Base-by-base conservation (phyloP, 2,888 invertebrate genomes). In the Eupeodes luniger region DNA sequence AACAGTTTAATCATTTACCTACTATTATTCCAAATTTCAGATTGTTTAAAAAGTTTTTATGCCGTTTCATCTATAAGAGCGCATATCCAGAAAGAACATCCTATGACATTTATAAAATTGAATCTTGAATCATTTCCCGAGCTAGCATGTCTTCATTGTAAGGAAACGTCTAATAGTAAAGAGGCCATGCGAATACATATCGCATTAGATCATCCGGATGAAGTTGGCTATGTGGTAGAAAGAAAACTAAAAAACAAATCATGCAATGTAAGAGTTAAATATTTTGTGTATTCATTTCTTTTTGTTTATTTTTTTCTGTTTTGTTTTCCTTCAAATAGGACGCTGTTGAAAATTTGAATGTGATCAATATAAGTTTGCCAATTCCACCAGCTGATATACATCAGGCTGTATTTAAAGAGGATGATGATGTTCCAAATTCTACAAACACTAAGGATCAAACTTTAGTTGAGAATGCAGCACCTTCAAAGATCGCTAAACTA, bases 151-250 rank as follows among this genome's bases (percentile, higher is more conserved):
- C n/a, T 85, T 4, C 72, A 85, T 53, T 88, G 88, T 3, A 59
- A 78, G 12, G 11, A 47, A 10, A 64, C 78, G 27, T 85, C 69
- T 0, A 81, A 64, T 49, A 40, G n/a, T 7, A 51, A 51, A n/a
- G 44, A 40, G 0, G 10, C 1, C 3, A 81, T 85, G 76, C 67
- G 40, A 57, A 10, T 53, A 5, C 88, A 88, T 40, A 27, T 88
- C 55, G 88, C 81, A 10, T 27, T 34, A 19, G 59, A 64, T 11
- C 88, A 88, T 69, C 88, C 88, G 1, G 74, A 81, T 53, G 85
- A 81, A n/a, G 55, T 81, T 27, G n/a, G 53, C 0, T 85, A 64
- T 16, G 53, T 85, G 3, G 78, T 62, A 0, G 69, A 81, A 40
- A 72, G 88, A 16, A 69, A 59, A 34, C 47, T 85, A 9, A 78